Conservation (phyloP, 2,888 invertebrate species). For the Diplolepis rosae region DNA sequence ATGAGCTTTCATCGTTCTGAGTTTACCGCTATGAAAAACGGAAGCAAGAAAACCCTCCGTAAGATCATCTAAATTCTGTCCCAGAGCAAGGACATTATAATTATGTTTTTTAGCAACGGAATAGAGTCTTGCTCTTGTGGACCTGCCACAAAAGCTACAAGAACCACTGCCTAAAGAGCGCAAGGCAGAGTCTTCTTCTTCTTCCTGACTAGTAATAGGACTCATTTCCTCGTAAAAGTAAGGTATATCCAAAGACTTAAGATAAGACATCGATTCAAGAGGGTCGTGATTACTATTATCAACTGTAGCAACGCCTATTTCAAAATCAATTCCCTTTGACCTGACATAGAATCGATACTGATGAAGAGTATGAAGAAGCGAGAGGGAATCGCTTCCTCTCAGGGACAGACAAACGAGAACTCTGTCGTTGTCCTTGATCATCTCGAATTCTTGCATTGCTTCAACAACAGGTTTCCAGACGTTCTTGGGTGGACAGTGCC, state of each 20-base stretch:
- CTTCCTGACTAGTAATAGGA: constrained; percentile 82
- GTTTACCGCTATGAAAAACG: constrained; percentile 85
- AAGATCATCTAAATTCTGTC: constrained; percentile 90
- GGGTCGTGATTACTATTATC: constrained; percentile 82
- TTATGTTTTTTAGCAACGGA: constrained; percentile 83
- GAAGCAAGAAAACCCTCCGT: constrained; percentile 88
- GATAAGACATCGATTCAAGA: constrained; percentile 77
- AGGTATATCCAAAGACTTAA: constrained; percentile 76
- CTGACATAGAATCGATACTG: constrained; percentile 88
- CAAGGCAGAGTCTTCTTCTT: constrained; percentile 68
- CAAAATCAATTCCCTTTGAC: constrained; percentile 85
- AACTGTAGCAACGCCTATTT: constrained; percentile 84
- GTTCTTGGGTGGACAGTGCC: constrained; percentile 86
- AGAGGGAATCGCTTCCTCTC: constrained; percentile 85
- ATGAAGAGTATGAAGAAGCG: constrained; percentile 86
- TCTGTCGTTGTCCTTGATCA: constrained; percentile 88
- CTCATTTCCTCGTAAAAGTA: constrained; percentile 78
- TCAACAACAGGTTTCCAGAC: constrained; percentile 89
- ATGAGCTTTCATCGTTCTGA: constrained; percentile 87
- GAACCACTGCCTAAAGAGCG: constrained; percentile 40
- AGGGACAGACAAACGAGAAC: constrained; percentile 87
- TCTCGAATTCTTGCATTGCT: constrained; percentile 87
- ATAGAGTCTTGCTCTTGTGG: constrained; percentile 84
- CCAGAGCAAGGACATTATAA: constrained; percentile 91
- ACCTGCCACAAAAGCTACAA: constrained; percentile 84